These are phyloP conservation scores for Calliopum simillimum DNA, from an alignment of 2,888 invertebrate genomes.

Conservation along the genomic window DNA sequence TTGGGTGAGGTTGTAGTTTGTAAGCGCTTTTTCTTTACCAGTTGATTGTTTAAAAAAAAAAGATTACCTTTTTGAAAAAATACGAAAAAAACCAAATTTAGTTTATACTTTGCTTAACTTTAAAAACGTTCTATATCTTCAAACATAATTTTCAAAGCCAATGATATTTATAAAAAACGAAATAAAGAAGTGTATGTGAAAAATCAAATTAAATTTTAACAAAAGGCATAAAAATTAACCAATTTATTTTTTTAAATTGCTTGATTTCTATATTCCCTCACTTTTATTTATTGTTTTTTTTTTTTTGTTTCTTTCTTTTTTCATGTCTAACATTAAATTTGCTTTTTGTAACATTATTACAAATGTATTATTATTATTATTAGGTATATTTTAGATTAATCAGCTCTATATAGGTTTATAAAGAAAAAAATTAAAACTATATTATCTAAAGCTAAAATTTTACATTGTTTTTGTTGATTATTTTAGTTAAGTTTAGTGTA, in stretches of 20 bases:
- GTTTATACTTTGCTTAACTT: slow-evolving; percentile 36
- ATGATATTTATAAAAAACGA: background rate
- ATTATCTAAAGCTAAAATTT: slow-evolving; percentile 22
- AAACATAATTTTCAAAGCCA: slow-evolving; percentile 14
- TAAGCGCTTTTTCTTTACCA: background rate
- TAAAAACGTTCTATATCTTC: slow-evolving; percentile 37
- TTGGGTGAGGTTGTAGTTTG: no score
- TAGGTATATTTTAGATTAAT: slow-evolving; percentile 6
- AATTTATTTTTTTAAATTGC: background rate
- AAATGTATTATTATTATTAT: slow-evolving; percentile 35
- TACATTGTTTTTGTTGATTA: slow-evolving; percentile 31
- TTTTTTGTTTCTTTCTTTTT: slow-evolving; percentile 11
- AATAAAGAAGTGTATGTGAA: no score
- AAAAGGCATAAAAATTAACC: background rate
- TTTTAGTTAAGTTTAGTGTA: slow-evolving; percentile 35
- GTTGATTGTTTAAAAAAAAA: background rate
- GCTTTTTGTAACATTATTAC: slow-evolving; percentile 28
- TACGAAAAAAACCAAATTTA: no score
- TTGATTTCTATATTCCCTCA: background rate
- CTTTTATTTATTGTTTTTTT: slow-evolving; percentile 10
- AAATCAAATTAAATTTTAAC: no score
- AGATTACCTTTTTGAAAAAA: no score
- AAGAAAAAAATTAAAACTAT: slow-evolving; percentile 25
- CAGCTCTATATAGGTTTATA: slow-evolving; percentile 5
- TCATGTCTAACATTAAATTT: slow-evolving; percentile 26